Base-by-base conservation (phyloP, 2,797 vertebrate genomes). In the Darevskia mixta region DNA sequence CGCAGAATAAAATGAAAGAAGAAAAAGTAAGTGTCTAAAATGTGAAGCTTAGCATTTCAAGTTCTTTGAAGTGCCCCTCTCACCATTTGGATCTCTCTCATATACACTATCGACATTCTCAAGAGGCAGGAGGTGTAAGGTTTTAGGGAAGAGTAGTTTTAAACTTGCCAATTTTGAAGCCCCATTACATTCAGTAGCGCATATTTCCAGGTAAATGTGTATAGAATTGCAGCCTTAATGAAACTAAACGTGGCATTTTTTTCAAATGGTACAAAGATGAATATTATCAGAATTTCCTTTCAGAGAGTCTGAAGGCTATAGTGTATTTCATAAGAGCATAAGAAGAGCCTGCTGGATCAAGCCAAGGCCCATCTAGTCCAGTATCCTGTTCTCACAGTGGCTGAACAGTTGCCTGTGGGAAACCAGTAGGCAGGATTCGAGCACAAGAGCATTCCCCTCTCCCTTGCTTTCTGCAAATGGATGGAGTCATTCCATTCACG, bases 1-100 rank as follows among this genome's bases (percentile, higher is more conserved):
- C 94, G 1, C 91, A 96, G 29, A 96, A 95, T 91, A 99, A 97
- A 97, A 95, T 96, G 87, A 99, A 98, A 96, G 98, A 99, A 3
- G 98, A 99, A 75, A 99, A 99, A 98, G 99, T 99, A 94, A 94
- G 79, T 85, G 49, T 88, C 90, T 55, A 29, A 35, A 58, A 35
- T 82, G 20, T 41, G n/a, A 86, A 25, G 11, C 32, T 45, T 45
- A 71, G 5, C 11, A 25, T 23, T 75, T 66, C n/a, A 45, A 61
- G 43, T 27, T 82, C 41, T 71, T 61, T n/a, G 10, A 61, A 13
- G 3, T 32, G n/a, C 13, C 29, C 32, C 15, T 86, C 77, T 79
- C 35, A 41, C n/a, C n/a, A 43, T 45, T 66, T 76, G 38, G 41
- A 6, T 18, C 35, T 66, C 45, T 82, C 49, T 61, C 43, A 17